Evolutionary conservation across 2,888 invertebrate genomes (phyloP), one percentile per base, ranked within the genome.

Genomic region (Acholoe squamosa): DNA sequence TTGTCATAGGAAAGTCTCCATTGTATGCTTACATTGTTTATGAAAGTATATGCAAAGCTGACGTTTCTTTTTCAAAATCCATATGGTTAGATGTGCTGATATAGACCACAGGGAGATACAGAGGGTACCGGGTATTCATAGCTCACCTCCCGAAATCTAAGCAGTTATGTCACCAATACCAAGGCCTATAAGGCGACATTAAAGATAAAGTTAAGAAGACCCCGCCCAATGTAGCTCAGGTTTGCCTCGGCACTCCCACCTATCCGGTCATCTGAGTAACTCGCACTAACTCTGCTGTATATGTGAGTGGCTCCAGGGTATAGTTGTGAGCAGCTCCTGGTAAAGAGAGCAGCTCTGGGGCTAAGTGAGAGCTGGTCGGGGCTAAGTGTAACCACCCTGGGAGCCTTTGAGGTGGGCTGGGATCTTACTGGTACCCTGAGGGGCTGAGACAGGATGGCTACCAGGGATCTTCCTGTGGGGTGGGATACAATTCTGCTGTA

Each of bases 311-410:
- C 76, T 76, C 76, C 14, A 31, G 76, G 76, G 28, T 10, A n/a
- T n/a, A 76, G 25, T 16, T 25, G 31, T 3, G 25, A 76, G 76
- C 25, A 76, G 76, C 76, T 76, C 61, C 28, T 14, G 76, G 28
- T 76, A 28, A 76, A 76, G 76, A 14, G 76, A 31, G 76, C 28
- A 3, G 76, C 76, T 76, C 31, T 5, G 25, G 31, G 76, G 76
- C 28, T 76, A 76, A 76, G 76, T 76, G 76, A 28, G 76, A 76
- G 76, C 76, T n/a, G 25, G 76, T 76, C 31, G 28, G 14, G 76
- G 76, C n/a, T 76, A 28, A 76, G 28, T 76, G 76, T 76, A 76
- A 76, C 76, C 76, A 76, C 31, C 28, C 76, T 31, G 25, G 16
- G 28, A 31, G 3, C 31, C 76, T 76, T 76, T 76, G 76, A 76